phyloP scores from a whole-genome alignment of 2,113 vertebrate genomes.

The Corynorhinus townsendii region DNA sequence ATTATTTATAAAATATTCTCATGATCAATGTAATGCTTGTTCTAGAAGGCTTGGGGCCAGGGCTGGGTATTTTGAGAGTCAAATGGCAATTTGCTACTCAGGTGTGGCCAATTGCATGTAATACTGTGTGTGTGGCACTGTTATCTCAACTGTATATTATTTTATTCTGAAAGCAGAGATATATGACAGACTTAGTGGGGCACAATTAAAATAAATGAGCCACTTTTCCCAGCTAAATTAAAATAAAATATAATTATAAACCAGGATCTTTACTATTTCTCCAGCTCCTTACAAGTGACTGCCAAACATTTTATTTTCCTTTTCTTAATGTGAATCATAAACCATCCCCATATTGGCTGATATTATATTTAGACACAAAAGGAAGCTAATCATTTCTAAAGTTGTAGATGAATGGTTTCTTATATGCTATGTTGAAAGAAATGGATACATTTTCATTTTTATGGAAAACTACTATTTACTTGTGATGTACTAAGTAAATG shows the following conservation, averaged over 20 bases:
- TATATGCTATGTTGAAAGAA: background rate
- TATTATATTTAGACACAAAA: slow-evolving; percentile 9
- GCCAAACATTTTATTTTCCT: background rate
- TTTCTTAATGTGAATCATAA: slow-evolving; percentile 19
- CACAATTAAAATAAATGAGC: background rate
- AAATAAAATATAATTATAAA: slow-evolving; percentile 13
- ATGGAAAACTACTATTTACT: background rate
- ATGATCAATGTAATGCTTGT: background rate
- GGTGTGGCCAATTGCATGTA: background rate
- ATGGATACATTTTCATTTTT: slow-evolving; percentile 18
- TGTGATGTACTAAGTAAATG: background rate
- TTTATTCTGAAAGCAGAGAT: slow-evolving; percentile 20
- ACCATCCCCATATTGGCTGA: background rate
- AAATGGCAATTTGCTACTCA: background rate
- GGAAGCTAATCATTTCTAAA: background rate
- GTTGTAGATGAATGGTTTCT: background rate
- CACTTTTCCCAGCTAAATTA: background rate
- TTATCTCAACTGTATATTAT: background rate
- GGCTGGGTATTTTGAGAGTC: background rate
- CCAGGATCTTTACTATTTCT: background rate
- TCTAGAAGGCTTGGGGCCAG: background rate
- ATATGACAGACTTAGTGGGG: background rate
- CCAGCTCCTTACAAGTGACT: background rate
- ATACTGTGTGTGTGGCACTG: background rate
- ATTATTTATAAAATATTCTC: background rate